Evolutionary conservation across 2,113 vertebrate species (phyloP).

Genomic region (Panurus biarmicus): DNA sequence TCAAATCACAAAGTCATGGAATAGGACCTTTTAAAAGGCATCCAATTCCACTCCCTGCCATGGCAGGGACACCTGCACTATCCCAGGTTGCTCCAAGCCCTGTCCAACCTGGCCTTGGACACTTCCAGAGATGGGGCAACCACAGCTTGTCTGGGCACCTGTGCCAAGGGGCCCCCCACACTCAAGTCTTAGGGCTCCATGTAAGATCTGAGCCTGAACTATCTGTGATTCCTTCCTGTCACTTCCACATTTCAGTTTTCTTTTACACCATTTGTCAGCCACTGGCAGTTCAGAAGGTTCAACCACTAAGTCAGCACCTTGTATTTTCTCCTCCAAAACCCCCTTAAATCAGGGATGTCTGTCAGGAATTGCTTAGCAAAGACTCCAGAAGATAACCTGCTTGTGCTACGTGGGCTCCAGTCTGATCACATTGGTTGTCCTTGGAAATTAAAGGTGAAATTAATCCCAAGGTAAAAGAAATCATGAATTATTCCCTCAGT

Average conservation of each 20-base stretch:
- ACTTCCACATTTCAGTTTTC: background rate
- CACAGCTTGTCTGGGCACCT: background rate
- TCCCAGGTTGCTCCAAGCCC: background rate
- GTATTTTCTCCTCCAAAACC: background rate
- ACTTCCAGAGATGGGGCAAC: background rate
- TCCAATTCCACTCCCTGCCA: background rate
- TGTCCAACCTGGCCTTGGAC: fast-evolving
- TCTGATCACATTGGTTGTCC: background rate
- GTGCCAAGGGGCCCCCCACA: background rate
- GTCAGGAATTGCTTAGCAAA: background rate
- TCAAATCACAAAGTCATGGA: background rate
- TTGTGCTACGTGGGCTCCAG: background rate
- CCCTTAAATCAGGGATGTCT: background rate
- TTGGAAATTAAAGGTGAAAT: background rate
- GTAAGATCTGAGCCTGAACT: background rate
- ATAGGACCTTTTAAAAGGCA: background rate
- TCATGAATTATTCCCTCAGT: background rate
- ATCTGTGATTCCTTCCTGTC: background rate
- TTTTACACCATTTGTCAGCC: background rate
- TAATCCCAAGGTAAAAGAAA: background rate
- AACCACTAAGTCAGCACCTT: background rate
- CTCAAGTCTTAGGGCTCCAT: background rate
- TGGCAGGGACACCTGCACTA: background rate
- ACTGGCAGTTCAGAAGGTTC: background rate
- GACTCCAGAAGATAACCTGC: background rate